Evolutionary conservation across 2,888 invertebrate genomes (phyloP).

Genomic region (Neocrepidodera transversa): DNA sequence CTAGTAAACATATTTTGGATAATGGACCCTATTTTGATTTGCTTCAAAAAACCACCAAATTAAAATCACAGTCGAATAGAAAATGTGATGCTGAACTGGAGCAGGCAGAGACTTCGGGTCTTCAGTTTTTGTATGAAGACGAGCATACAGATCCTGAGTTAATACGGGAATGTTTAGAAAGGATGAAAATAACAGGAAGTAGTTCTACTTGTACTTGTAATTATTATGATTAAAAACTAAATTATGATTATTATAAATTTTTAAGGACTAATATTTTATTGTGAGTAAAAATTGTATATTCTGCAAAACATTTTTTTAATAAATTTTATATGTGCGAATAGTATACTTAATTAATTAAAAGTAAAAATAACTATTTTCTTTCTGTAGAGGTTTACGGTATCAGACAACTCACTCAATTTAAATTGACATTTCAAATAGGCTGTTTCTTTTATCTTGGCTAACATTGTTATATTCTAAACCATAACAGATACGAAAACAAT

Average conservation of each 20-base stretch:
- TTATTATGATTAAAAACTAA: conserved; percentile 36
- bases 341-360: no score
- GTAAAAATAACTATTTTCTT: no score
- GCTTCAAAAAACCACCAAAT: conserved; percentile 44
- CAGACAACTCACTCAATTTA: no score
- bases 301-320: no score
- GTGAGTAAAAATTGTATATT: no score
- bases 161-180: conserved; percentile 42
- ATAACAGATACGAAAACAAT: no score
- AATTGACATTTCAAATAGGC: no score
- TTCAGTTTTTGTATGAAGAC: conserved; percentile 45
- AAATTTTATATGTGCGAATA: no score
- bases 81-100: conserved; percentile 31
- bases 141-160: conserved; percentile 44
- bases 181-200: conserved; percentile 37
- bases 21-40: conserved; percentile 47
- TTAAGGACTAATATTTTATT: conserved; percentile 14
- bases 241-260: background rate
- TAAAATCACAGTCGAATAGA: conserved; percentile 37
- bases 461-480: no score
- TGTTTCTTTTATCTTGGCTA: no score
- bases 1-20: conserved; percentile 39
- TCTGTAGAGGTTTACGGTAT: no score
- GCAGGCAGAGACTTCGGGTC: conserved; percentile 33
- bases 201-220: conserved; percentile 44